Base-by-base conservation (phyloP, 2,797 vertebrate species). In the Darevskia mixta region DNA sequence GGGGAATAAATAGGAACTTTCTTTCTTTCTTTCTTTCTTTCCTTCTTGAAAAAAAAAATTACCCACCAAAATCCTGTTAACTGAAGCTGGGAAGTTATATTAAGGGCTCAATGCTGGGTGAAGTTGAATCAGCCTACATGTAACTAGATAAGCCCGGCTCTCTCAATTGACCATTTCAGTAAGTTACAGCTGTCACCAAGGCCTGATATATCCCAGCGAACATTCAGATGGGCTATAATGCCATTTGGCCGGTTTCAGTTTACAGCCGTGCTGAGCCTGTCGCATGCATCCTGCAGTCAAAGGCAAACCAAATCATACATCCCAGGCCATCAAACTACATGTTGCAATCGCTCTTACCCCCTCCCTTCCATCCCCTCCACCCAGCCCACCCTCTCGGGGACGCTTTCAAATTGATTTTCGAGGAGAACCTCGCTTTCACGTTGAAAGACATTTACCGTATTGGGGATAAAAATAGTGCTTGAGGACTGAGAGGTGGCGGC, bases 381-480 rank as follows among this genome's bases (percentile, higher is more conserved):
- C 3, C 87, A 8, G 25, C 32, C 66, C 9, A 2, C 66, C 77
- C 1, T 3, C 43, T 25, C 49, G 0, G 8, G 85, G 29, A 79
- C 0, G 0, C 35, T 87, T 87, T 38, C 43, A 87, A 88, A 92
- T 79, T n/a, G 92, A 89, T 90, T 89, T 92, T 88, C n/a, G 3
- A 86, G 90, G 88, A 90, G 90, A 82, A 8, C 35, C 87, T 1
- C 7, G 83, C 10, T 93, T 95, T 94, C 93, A 92, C 45, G 25
- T 1, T 91, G 93, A 94, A 92, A 95, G n/a, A 88, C 91, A 86
- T 88, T 96, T 71, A 72, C 92, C 90, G 91, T 38, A 58, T 85
- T 43, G 3, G 13, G 45, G 94, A 91, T 97, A 96, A 96, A 96
- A 94, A 95, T 94, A 96, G 93, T 43, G 55, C 2, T 3, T 1